Evolutionary conservation across 1,140 invertebrate species (phyloP), one percentile per base, ranked within the genome.

Genomic region (Neocloeon triangulifer): DNA sequence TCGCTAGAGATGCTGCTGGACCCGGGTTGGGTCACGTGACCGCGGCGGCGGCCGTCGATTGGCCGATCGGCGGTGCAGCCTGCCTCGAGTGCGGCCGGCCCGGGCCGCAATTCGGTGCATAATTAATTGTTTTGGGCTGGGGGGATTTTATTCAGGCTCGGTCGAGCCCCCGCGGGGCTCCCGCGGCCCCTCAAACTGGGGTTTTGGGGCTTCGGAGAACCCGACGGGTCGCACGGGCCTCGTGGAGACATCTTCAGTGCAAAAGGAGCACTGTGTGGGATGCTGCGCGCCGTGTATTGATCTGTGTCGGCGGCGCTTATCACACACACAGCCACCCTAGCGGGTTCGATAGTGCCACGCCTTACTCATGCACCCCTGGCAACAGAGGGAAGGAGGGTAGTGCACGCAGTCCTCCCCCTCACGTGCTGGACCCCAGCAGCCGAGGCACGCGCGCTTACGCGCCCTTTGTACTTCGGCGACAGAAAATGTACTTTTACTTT

Each of bases 131-230:
- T 23, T 8, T 12, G 8, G 22, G 22, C 22, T 8, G 22, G 22
- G 22, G 22, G 22, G 22, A 29, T 9, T 29, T 14, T 16, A 29
- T 16, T 16, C 27, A 29, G 27, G 14, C 14, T 17, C 27, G 27
- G 8, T 2, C 15, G 27, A 14, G 27, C 27, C n/a, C 13, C 7
- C 14, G 20, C 19, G 30, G 30, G 29, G 10, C 19, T 12, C 15
- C 16, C 17, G 15, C 13, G 30, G 18, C 29, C 12, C 23, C 10
- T 14, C 14, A 19, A 12, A n/a, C n/a, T n/a, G n/a, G n/a, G n/a
- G n/a, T n/a, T n/a, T n/a, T 8, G 23, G 15, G 13, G 32, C 20
- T 17, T 16, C 18, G 9, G n/a, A 19, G n/a, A 12, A 37, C 30
- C 30, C 23, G 19, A 19, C 21, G 31, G 20, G 31, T n/a, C n/a